These are phyloP conservation scores for Pantherophis alleghaniensis DNA, from an alignment of 2,797 vertebrate species.

Conservation along the genomic window DNA sequence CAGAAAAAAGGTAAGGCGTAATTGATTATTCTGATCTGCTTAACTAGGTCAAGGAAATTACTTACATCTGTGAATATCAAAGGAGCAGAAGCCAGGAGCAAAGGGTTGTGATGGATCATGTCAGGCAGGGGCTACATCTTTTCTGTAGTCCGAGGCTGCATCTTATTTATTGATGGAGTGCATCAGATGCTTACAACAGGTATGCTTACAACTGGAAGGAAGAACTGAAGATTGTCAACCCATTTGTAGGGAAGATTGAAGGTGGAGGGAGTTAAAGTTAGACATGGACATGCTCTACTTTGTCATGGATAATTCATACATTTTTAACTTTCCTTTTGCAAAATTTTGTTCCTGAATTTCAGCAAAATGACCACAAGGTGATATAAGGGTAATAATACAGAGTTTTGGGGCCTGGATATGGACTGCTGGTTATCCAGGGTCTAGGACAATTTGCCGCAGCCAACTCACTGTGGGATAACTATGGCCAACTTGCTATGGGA, in stretches of 20 bases:
- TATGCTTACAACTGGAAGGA: not conserved
- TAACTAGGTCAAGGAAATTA: conserved; percentile 60
- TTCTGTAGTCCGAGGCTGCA: not conserved
- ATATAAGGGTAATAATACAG: not conserved
- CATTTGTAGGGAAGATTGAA: not conserved
- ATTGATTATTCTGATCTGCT: conserved; percentile 68
- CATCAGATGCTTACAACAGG: not conserved
- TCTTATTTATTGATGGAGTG: not conserved
- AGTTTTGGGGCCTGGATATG: not conserved
- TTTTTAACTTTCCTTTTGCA: not conserved
- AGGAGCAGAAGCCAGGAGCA: conserved; percentile 37
- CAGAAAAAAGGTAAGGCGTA: conserved; percentile 52
- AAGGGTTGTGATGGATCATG: not conserved
- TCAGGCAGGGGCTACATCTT: not conserved
- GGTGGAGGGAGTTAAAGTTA: not conserved
- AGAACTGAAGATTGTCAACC: not conserved
- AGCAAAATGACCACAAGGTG: not conserved
- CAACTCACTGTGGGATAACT: not conserved
- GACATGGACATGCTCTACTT: not conserved
- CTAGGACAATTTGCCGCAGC: not conserved
- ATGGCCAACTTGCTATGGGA: not conserved
- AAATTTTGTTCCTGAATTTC: not conserved
- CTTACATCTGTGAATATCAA: conserved; percentile 41
- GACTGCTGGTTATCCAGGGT: not conserved
- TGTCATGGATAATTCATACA: not conserved